phyloP scores from a whole-genome alignment of 1,140 invertebrate genomes.

The Drosophila tristis region DNA sequence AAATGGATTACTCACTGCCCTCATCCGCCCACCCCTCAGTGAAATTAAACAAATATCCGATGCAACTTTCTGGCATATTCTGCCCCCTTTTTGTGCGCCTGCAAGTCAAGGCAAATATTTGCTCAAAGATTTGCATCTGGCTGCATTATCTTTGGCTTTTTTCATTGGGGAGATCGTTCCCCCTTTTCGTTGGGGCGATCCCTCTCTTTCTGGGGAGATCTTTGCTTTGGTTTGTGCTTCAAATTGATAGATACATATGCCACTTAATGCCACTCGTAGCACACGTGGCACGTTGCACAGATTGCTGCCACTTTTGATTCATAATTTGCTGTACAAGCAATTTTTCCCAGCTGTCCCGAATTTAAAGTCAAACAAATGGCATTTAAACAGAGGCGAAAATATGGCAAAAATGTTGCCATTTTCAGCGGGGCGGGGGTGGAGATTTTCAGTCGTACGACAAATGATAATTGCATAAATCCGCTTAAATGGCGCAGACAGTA shows the following conservation, averaged over 20 bases:
- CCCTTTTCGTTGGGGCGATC: neutral
- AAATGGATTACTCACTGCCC: slow-evolving; percentile 6
- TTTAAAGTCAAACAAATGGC: slow-evolving; percentile 38
- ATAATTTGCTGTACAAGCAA: slow-evolving; percentile 15
- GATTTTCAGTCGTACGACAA: slow-evolving; percentile 60
- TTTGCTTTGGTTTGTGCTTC: neutral
- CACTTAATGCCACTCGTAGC: slow-evolving; percentile 16
- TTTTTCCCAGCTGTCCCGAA: slow-evolving; percentile 16
- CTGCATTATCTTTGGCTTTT: slow-evolving; percentile 45
- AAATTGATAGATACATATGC: slow-evolving; percentile 9
- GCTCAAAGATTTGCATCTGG: slow-evolving; percentile 72
- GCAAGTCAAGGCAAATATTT: slow-evolving; percentile 78
- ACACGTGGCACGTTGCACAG: slow-evolving; percentile 22
- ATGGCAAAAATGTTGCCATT: slow-evolving; percentile 39
- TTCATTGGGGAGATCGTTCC: too few relatives aligned
- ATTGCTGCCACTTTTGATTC: slow-evolving; percentile 1
- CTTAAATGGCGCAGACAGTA: slow-evolving; percentile 66
- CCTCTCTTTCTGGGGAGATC: neutral
- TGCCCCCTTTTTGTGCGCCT: slow-evolving; percentile 4
- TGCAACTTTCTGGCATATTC: slow-evolving; percentile 16
- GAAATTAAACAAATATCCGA: slow-evolving; percentile 32
- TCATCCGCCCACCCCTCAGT: neutral
- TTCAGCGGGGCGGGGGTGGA: slow-evolving; percentile 22
- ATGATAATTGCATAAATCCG: slow-evolving; percentile 83
- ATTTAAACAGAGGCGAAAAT: slow-evolving; percentile 18